A percentile compares a stretch with the other conserved stretches of the same genome.
Evolutionary conservation across 2,888 invertebrate genomes (phyloP).

Genomic region (Acrocyrtus sp.): DNA sequence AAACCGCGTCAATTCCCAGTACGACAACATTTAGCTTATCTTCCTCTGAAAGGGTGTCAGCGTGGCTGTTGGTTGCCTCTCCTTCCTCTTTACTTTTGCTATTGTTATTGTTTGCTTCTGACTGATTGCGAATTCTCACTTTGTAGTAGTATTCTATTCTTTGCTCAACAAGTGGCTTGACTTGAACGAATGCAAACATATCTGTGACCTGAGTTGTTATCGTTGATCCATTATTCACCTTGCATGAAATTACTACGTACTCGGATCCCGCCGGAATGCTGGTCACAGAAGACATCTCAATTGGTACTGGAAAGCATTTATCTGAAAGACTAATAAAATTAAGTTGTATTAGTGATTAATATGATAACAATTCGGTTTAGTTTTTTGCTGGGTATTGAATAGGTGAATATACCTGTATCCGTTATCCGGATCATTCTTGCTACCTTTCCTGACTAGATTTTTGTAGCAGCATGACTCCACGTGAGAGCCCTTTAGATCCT

Average conservation of each 20-base stretch:
- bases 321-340: too few species aligned
- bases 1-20: slow-evolving; percentile 86
- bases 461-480: too few species aligned
- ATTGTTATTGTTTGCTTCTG: not conserved
- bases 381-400: too few species aligned
- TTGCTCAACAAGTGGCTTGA: not conserved
- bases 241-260: not conserved
- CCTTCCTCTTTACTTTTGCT: not conserved
- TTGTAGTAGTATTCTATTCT: not conserved
- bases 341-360: too few species aligned
- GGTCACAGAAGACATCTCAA: not conserved
- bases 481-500: too few species aligned
- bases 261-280: not conserved
- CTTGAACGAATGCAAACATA: slow-evolving; percentile 9
- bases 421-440: too few species aligned
- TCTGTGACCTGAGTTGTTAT: not conserved
- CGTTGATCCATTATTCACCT: not conserved
- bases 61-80: too few species aligned
- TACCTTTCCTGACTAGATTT: too few species aligned
- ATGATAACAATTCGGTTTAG: too few species aligned
- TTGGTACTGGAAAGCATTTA: not conserved
- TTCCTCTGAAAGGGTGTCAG: not conserved
- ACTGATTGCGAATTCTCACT: not conserved
- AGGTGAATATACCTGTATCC: too few species aligned
- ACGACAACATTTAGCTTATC: slow-evolving; percentile 75